phyloP scores from a whole-genome alignment of 2,797 vertebrate genomes.

The Oreonectes daqikongensis region DNA sequence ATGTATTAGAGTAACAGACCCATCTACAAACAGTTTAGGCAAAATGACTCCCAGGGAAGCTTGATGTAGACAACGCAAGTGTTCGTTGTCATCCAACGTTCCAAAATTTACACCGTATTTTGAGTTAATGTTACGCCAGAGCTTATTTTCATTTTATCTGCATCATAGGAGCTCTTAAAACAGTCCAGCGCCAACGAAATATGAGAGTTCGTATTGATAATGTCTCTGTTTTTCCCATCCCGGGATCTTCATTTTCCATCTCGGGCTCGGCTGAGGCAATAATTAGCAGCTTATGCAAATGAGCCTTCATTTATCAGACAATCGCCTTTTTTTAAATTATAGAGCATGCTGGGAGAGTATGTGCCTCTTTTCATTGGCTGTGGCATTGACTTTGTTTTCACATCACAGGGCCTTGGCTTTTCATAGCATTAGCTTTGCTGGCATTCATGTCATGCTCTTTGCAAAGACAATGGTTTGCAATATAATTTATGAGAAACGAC shows the following conservation, averaged over 20 bases:
- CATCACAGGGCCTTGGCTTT: slow-evolving; percentile 27
- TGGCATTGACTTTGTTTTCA: slow-evolving; percentile 37
- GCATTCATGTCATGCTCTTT: not conserved
- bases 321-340: slow-evolving; percentile 47
- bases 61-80: slow-evolving; percentile 63
- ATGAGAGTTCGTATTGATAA: slow-evolving; percentile 20
- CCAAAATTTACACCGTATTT: slow-evolving; percentile 64
- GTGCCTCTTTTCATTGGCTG: slow-evolving; percentile 32
- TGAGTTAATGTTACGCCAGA: slow-evolving; percentile 68
- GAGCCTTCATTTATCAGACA: slow-evolving; percentile 55
- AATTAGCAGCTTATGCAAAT: slow-evolving; percentile 59
- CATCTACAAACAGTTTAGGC: slow-evolving; percentile 64
- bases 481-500: not conserved
- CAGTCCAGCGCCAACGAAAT: not conserved
- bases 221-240: slow-evolving; percentile 40
- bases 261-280: slow-evolving; percentile 51
- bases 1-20: slow-evolving; percentile 62
- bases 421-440: slow-evolving; percentile 12
- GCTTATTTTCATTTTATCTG: slow-evolving; percentile 60
- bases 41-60: slow-evolving; percentile 66
- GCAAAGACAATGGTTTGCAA: slow-evolving; percentile 1
- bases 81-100: slow-evolving; percentile 65
- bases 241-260: slow-evolving; percentile 50
- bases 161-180: slow-evolving; percentile 39
- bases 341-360: slow-evolving; percentile 10